Percentiles rank a stretch among this genome's conserved stretches.
Evolutionary conservation across 2,113 vertebrate genomes (phyloP).

Genomic region (Brachyhypopomus occidentalis): DNA sequence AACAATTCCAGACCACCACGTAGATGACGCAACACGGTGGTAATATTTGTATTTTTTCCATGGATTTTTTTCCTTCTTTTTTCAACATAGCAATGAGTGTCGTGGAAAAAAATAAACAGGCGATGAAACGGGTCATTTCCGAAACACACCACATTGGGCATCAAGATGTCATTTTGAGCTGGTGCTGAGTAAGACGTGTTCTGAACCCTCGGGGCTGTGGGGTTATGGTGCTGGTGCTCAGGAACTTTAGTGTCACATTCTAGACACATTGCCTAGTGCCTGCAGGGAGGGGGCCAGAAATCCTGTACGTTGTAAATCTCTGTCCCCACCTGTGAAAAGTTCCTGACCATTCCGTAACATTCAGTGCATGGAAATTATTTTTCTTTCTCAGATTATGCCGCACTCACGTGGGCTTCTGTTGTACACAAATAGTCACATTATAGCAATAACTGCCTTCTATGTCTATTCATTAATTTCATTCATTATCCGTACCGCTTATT

Average conservation of each 20-base stretch:
- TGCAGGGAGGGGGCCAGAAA: background rate
- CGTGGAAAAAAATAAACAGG: too few species aligned
- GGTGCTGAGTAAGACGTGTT: background rate
- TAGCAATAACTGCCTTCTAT: background rate
- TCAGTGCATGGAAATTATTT: background rate
- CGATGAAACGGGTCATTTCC: background rate
- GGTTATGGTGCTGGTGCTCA: constrained; percentile 34
- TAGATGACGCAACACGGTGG: background rate
- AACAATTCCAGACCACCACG: background rate
- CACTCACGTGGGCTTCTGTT: background rate
- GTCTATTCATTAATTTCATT: too few species aligned
- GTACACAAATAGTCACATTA: background rate
- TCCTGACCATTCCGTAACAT: background rate
- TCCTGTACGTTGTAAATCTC: background rate
- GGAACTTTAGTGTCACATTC: constrained; percentile 20
- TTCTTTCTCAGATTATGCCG: background rate
- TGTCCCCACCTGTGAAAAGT: background rate
- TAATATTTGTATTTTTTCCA: background rate
- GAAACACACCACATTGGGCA: background rate
- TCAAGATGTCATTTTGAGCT: background rate
- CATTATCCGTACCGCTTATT: too few species aligned
- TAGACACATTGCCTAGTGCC: constrained; percentile 11
- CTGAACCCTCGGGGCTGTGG: constrained; percentile 29
- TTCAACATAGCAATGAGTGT: too few species aligned
- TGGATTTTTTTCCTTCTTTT: too few species aligned